Evolutionary conservation across 2,888 invertebrate species (phyloP).

Genomic region (Euplexia lucipara): DNA sequence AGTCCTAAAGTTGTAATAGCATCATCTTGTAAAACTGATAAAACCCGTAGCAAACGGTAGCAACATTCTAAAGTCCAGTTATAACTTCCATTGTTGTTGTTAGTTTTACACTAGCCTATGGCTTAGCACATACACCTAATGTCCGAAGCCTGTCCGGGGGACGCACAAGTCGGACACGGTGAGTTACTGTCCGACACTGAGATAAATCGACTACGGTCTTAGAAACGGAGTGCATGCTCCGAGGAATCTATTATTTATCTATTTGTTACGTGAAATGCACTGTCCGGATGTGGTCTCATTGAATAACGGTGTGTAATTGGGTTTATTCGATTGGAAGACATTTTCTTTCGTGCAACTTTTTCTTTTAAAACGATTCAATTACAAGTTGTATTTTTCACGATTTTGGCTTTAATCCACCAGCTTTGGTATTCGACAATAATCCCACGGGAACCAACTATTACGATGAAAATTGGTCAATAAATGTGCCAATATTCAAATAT

Average conservation of each 20-base stretch:
- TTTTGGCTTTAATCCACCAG: background rate
- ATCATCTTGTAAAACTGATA: background rate
- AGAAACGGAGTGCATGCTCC: slow-evolving; percentile 54
- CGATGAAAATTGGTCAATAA: background rate
- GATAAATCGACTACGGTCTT: slow-evolving; percentile 64
- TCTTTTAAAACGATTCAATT: background rate
- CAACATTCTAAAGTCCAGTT: background rate
- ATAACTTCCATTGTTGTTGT: background rate
- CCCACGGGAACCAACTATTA: too few species aligned
- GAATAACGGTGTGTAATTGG: slow-evolving; percentile 27
- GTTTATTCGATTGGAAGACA: background rate
- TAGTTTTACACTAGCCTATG: slow-evolving; percentile 1
- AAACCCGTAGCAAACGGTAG: background rate
- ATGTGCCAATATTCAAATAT: too few species aligned
- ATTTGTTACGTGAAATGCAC: slow-evolving; percentile 55
- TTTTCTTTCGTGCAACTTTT: background rate
- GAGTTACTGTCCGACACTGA: slow-evolving; percentile 61
- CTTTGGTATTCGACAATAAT: too few species aligned
- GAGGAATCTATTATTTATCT: slow-evolving; percentile 60
- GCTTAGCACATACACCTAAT: slow-evolving; percentile 26
- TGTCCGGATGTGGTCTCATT: slow-evolving; percentile 33
- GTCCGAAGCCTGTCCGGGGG: slow-evolving; percentile 33
- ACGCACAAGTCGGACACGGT: slow-evolving; percentile 60
- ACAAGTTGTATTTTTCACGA: background rate
- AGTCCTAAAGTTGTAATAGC: background rate